Percentiles rank a stretch among this genome's conserved stretches.
Evolutionary conservation across 2,797 vertebrate genomes (phyloP).

Genomic region (Clarias fuscus): DNA sequence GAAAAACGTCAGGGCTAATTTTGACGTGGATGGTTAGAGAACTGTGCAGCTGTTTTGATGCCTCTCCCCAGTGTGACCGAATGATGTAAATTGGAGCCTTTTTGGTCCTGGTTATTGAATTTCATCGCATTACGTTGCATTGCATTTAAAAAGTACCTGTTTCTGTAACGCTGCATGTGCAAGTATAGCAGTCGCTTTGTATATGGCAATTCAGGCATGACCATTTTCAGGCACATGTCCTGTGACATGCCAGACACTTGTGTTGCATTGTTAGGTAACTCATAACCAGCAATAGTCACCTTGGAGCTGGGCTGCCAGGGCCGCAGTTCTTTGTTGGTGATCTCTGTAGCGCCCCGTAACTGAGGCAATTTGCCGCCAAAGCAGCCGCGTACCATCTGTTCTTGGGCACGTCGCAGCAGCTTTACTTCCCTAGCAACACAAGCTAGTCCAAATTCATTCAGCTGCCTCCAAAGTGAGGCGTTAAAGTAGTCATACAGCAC

Average conservation of each 20-base stretch:
- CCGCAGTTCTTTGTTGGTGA: slow-evolving; percentile 83
- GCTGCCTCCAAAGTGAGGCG: slow-evolving; percentile 79
- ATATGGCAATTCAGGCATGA: slow-evolving; percentile 84
- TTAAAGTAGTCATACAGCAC: slow-evolving; percentile 85
- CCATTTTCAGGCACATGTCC: slow-evolving; percentile 82
- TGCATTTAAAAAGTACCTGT: slow-evolving; percentile 47
- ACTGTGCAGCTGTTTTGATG: not conserved
- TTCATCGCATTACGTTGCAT: slow-evolving; percentile 29
- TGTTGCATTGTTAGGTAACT: slow-evolving; percentile 74
- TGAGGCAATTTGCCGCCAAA: slow-evolving; percentile 71
- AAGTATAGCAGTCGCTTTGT: slow-evolving; percentile 76
- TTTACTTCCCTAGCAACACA: slow-evolving; percentile 79
- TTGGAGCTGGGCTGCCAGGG: slow-evolving; percentile 84
- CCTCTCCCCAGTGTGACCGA: not conserved
- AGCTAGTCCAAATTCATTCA: slow-evolving; percentile 69
- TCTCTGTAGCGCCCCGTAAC: slow-evolving; percentile 75
- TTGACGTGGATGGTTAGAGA: slow-evolving; percentile 14
- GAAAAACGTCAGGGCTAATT: not conserved
- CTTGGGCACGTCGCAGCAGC: slow-evolving; percentile 73
- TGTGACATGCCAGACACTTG: slow-evolving; percentile 51
- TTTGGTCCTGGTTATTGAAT: slow-evolving; percentile 35
- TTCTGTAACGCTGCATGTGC: slow-evolving; percentile 72
- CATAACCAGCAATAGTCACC: slow-evolving; percentile 85
- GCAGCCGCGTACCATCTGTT: slow-evolving; percentile 75
- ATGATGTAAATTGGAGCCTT: not conserved